Evolutionary conservation across 2,113 vertebrate genomes (phyloP), one percentile per base, ranked within the genome.

Genomic region (Lophura nycthemera): DNA sequence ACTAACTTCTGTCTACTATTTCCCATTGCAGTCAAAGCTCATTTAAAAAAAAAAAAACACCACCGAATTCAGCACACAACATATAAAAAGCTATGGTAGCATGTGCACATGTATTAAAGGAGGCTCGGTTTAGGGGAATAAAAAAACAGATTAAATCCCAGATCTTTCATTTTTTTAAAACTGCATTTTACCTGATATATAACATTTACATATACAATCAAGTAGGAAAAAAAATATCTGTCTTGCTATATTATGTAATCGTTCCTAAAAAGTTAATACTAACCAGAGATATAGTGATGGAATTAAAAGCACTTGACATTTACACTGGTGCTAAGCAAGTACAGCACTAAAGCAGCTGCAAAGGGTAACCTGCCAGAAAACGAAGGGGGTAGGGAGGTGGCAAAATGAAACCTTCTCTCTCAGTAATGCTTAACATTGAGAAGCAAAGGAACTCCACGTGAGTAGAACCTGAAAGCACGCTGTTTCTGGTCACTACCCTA

Each of bases 281-380:
- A 94, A 88, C 36, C 78, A 95, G 66, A 88, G 27, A 79, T 88
- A 91, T 32, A 88, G 79, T 50, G 88, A 88, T 30, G 84, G 76
- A 88, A 94, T 67, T 77, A 50, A 91, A 95, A 91, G 76, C 81
- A 94, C 57, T 90, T 91, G 77, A 83, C 82, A 91, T 93, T 88
- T 92, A 89, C 42, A 91, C 43, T 87, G 89, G 65, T 73, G 70
- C 81, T 89, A 97, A 86, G 64, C 61, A 84, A 85, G 47, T 74
- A 87, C 74, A 92, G 54, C 60, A 34, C 66, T 74, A 89, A 77
- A 92, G 52, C 83, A 94, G 89, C 86, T 92, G 73, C 66, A 92
- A 67, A 91, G 59, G 43, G 24, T 60, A 95, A 80, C 25, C 70
- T 95, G 91, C 77, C 91, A 96, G 63, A 95, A 92, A 92, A 64